Percentiles rank a stretch among this genome's conserved stretches.
phyloP scores from a whole-genome alignment of 2,888 invertebrate genomes.

The Plusia festucae region DNA sequence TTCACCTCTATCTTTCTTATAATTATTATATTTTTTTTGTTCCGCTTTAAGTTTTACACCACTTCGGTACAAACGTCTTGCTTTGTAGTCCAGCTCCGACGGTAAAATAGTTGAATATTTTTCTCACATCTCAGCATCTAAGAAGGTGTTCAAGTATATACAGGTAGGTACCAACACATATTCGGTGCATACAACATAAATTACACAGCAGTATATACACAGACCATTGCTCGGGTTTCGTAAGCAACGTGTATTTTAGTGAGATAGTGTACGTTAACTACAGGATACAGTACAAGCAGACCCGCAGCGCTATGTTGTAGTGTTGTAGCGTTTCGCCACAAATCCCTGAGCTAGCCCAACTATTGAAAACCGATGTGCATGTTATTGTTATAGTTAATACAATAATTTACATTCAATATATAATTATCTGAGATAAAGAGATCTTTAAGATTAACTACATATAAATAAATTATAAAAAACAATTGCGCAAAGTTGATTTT shows the following conservation, averaged over 20 bases:
- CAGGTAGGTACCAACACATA: not conserved
- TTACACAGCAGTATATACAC: slow-evolving; percentile 11
- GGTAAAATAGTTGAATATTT: too few species aligned
- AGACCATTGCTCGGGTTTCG: slow-evolving; percentile 26
- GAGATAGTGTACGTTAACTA: slow-evolving; percentile 24
- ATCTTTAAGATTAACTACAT: too few species aligned
- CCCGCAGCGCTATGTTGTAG: slow-evolving; percentile 5
- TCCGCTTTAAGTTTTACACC: too few species aligned
- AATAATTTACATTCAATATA: not conserved
- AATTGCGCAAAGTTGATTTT: too few species aligned
- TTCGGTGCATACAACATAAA: not conserved
- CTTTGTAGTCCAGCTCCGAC: too few species aligned
- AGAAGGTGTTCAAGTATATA: not conserved
- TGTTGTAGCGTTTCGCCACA: slow-evolving; percentile 19
- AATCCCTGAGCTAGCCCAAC: slow-evolving; percentile 9
- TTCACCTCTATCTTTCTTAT: too few species aligned
- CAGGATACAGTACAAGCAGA: slow-evolving; percentile 11
- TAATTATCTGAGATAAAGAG: not conserved
- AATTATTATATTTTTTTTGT: too few species aligned
- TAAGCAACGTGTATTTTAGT: slow-evolving; percentile 40
- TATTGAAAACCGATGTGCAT: slow-evolving; percentile 5
- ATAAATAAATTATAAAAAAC: too few species aligned
- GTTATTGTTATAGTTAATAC: not conserved
- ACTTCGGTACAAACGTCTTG: too few species aligned
- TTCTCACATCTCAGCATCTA: not conserved